Base-by-base conservation (phyloP, 2,888 invertebrate species). In the Dicyrtoma fusca region DNA sequence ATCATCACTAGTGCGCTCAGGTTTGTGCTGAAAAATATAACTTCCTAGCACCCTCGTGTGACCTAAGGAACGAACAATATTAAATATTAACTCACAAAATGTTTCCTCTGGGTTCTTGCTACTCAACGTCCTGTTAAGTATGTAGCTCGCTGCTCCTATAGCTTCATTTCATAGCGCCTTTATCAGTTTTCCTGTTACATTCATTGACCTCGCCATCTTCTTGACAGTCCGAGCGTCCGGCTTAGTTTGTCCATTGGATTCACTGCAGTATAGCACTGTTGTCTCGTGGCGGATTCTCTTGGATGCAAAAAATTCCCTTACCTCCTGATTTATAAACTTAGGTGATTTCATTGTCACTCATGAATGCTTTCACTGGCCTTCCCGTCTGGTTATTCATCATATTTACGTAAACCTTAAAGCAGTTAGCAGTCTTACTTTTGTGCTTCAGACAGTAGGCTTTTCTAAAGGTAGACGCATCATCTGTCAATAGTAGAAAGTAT, bases 111-210 rank as follows among this genome's bases (percentile, higher is more conserved):
- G 55, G 23, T 73, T 75, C n/a, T 34, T 70, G 8, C 64, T 62
- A 44, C 25, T 72, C 6, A 77, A 34, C 1, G 69, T 79, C 65
- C 82, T 70, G 71, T 84, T 83, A 10, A 81, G 68, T 6, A 82
- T 19, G 71, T 83, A 83, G 4, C 79, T 81, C 11, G 82, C 82
- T 19, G 82, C 82, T 34, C 78, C 79, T 2, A 82, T 81, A 17
- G 82, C 83, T 75, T 84, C 82, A 14, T 81, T 82, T 83, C 83
- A 84, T 51, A 82, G 75, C 14, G 71, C 34, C 26, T 76, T 70
- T 0, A 80, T 80, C 25, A 83, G 42, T 45, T 80, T 73, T 26
- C 78, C 77, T n/a, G 78, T 71, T 17, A 76, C 73, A 14, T 83
- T 26, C 81, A 83, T 82, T 5, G 82, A 72, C 57, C 81, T 74